A percentile compares a stretch with the other conserved stretches of the same genome.
phyloP scores from a whole-genome alignment of 2,797 vertebrate species.

The Molothrus ater region DNA sequence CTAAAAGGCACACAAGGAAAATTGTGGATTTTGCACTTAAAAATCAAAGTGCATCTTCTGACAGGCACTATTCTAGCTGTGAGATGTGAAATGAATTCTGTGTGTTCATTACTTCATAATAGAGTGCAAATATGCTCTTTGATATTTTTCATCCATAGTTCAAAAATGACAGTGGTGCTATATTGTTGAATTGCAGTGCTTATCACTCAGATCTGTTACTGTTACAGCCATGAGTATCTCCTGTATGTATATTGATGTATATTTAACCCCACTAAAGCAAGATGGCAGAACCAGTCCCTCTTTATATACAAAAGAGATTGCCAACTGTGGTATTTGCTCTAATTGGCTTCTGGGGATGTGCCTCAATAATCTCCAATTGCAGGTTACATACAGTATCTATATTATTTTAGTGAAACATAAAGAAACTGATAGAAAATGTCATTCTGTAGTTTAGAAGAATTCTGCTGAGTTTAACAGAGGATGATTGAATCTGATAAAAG shows the following conservation, averaged over 20 bases:
- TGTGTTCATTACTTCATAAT: background rate
- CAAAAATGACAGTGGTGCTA: background rate
- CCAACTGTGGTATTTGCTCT: background rate
- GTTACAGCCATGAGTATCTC: background rate
- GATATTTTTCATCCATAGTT: conserved; percentile 18
- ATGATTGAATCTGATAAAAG: background rate
- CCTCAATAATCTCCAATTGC: background rate
- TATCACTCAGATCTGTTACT: background rate
- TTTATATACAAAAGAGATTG: background rate
- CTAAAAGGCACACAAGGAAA: background rate
- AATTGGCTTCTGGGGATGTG: background rate
- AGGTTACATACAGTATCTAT: background rate
- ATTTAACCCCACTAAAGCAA: background rate
- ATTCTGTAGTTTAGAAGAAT: background rate
- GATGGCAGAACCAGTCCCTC: background rate
- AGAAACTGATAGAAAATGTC: background rate
- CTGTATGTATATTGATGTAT: background rate
- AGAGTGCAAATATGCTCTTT: conserved; percentile 4
- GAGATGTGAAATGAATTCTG: background rate
- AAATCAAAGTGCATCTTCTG: background rate
- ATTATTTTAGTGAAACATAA: background rate
- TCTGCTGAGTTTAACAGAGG: background rate
- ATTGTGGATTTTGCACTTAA: background rate
- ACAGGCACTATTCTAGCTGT: background rate
- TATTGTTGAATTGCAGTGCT: background rate